Evolutionary conservation across 2,888 invertebrate species (phyloP).

Genomic region (Eucriotettix oculatus): DNA sequence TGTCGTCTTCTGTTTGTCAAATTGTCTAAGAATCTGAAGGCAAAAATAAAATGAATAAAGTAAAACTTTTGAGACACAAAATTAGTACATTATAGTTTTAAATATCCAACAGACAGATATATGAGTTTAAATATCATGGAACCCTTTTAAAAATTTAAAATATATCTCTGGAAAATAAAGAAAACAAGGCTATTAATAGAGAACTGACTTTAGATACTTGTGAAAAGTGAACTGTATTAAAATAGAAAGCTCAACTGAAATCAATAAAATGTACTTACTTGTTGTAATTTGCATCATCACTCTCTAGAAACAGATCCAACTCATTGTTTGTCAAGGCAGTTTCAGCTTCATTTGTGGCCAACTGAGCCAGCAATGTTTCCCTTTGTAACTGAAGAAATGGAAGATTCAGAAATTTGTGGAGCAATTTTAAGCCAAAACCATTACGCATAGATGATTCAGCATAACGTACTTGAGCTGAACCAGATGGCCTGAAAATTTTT

Average conservation of each 20-base stretch:
- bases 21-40: constrained; percentile 45
- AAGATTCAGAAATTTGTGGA: constrained; percentile 89
- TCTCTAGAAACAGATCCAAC: constrained; percentile 53
- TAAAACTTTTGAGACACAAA: too few species aligned
- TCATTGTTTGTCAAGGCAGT: constrained; percentile 58
- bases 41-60: background rate
- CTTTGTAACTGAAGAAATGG: constrained; percentile 84
- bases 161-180: too few species aligned
- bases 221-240: too few species aligned
- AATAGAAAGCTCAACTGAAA: too few species aligned
- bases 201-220: too few species aligned
- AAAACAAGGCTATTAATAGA: too few species aligned
- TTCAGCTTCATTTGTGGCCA: constrained; percentile 72
- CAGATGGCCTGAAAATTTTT: constrained; percentile 19
- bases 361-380: constrained; percentile 62
- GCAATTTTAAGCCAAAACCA: constrained; percentile 79
- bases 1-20: constrained; percentile 58
- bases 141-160: too few species aligned
- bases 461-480: constrained; percentile 57
- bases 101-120: too few species aligned
- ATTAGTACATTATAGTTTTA: too few species aligned
- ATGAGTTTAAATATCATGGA: too few species aligned
- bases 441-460: constrained; percentile 91
- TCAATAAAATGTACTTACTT: constrained; percentile 20
- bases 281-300: constrained; percentile 57